Evolutionary conservation across 2,888 invertebrate genomes (phyloP).

Genomic region (Eugnorisma glareosa): DNA sequence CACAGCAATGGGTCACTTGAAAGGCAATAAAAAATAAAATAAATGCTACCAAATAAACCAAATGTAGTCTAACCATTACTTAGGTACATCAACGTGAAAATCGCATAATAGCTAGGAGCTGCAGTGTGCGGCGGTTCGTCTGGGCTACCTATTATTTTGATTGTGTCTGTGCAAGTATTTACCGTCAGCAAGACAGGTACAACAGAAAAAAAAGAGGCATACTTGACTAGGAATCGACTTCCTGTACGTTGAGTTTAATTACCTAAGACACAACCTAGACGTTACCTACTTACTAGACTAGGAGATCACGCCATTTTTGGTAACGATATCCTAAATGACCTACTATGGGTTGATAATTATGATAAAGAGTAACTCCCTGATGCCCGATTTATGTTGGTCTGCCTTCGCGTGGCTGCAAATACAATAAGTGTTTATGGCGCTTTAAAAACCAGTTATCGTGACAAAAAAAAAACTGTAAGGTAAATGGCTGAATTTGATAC

Average conservation of each 20-base stretch:
- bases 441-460: no score
- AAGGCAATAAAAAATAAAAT: neutral
- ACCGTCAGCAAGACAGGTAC: neutral
- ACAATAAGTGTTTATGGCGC: no score
- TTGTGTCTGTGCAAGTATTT: constrained; percentile 1
- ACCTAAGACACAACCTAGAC: neutral
- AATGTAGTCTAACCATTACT: no score
- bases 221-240: neutral
- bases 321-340: no score
- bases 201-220: neutral
- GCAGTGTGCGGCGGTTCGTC: neutral
- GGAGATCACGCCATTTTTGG: no score
- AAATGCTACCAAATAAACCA: no score
- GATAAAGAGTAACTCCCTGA: no score
- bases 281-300: neutral
- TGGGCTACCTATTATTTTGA: neutral
- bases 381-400: no score
- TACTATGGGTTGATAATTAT: no score
- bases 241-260: neutral
- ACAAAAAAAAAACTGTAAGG: no score
- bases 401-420: no score
- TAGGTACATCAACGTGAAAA: neutral
- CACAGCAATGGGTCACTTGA: neutral
- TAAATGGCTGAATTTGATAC: no score
- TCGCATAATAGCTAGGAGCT: neutral